Base-by-base conservation (phyloP, 2,888 invertebrate species). In the Blera fallax region DNA sequence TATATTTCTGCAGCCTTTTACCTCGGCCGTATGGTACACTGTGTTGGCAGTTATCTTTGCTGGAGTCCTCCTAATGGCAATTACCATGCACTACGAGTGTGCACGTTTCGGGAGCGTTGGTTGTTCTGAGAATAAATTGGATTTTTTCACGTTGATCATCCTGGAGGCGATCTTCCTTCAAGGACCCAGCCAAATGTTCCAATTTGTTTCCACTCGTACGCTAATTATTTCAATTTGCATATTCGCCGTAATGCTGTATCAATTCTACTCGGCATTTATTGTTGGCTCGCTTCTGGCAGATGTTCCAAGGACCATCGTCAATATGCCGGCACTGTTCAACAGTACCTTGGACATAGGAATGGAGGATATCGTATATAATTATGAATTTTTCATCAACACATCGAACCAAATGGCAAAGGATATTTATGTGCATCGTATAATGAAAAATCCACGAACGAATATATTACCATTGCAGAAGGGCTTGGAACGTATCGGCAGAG, bases 241-340 rank as follows among this genome's bases (percentile, higher is more conserved):
- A 5, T 91, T 91, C 79, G 89, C 91, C 76, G 89, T 91, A 72
- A 87, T 91, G 82, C 79, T 91, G 74, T 88, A 90, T 89, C 91
- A 91, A 84, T 91, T 91, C 84, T 91, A 91, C 82, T 89, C 89
- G 4, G 91, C 91, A 69, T 91, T 89, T 76, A 91, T 91, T 85
- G 91, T 91, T 58, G 90, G 90, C 56, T 91, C 90, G 1, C 74
- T 91, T 45, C 87, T 91, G 24, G 89, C 91, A 45, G 89, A 89
- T 32, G 72, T 87, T 40, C 89, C 91, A 3, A 89, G 91, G 72
- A 90, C 69, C 67, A 91, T 91, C 67, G 88, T 90, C 50, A 90
- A 80, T 56, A 74, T 90, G 62, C 74, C 78, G 52, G 89, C 90
- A 3, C 83, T 91, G 40, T 89, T 88, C 74, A 89, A 89, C 3